These are phyloP conservation scores for Volucella zonaria DNA, from an alignment of 2,888 invertebrate species.

Conservation along the genomic window DNA sequence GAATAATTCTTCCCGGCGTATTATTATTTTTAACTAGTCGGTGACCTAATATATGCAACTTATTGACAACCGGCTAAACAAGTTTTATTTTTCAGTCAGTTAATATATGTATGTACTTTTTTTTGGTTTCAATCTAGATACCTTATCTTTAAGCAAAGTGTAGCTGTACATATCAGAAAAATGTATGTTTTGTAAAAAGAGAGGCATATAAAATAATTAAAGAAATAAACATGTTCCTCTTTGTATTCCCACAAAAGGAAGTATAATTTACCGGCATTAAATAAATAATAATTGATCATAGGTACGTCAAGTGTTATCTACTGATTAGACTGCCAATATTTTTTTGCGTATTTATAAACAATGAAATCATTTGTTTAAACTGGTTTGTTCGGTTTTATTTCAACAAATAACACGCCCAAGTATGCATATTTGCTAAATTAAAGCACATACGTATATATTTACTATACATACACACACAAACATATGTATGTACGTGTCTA, in stretches of 20 bases:
- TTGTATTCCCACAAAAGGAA: background rate
- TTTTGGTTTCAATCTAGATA: background rate
- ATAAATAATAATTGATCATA: constrained; percentile 33
- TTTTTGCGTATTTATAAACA: constrained; percentile 43
- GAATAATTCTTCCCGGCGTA: constrained; percentile 18
- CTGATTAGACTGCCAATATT: constrained; percentile 59
- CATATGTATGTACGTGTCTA: background rate
- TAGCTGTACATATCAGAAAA: too few species aligned
- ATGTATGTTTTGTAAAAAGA: too few species aligned
- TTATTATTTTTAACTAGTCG: constrained; percentile 13
- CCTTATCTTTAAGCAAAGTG: too few species aligned
- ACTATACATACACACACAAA: background rate
- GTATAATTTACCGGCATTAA: constrained; percentile 42
- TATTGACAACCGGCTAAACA: constrained; percentile 32
- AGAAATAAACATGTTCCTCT: background rate
- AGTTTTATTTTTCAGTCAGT: constrained; percentile 23
- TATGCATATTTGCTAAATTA: background rate
- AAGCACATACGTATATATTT: background rate
- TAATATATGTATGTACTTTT: background rate
- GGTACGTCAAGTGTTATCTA: constrained; percentile 25
- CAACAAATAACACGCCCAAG: background rate
- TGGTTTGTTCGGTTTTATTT: constrained; percentile 1
- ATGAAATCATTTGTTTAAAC: constrained; percentile 48
- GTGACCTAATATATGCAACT: constrained; percentile 24
- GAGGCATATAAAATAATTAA: background rate